Percentiles rank a stretch among this genome's conserved stretches.
Evolutionary conservation across 2,888 invertebrate genomes (phyloP).

Genomic region (Blastobasis lacticolella): DNA sequence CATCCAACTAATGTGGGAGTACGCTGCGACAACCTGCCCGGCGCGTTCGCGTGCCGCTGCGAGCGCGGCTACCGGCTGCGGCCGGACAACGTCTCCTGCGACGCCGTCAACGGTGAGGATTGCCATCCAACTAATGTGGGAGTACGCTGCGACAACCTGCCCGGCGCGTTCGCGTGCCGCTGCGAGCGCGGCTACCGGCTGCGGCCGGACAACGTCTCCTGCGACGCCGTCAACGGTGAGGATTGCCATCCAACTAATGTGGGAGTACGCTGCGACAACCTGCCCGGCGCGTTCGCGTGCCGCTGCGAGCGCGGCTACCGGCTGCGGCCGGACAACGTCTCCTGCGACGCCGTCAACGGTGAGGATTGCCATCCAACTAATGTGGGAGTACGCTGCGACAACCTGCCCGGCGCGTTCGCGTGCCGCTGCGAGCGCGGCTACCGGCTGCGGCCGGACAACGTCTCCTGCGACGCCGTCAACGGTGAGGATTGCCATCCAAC

Average conservation of each 20-base stretch:
- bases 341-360: constrained; percentile 84
- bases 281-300: constrained; percentile 80
- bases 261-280: constrained; percentile 72
- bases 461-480: constrained; percentile 80
- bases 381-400: constrained; percentile 63
- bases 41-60: constrained; percentile 83
- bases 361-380: constrained; percentile 6
- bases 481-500: no score
- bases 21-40: constrained; percentile 77
- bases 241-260: no score
- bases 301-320: constrained; percentile 82
- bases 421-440: constrained; percentile 88
- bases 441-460: constrained; percentile 56
- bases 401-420: constrained; percentile 77
- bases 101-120: constrained; percentile 79
- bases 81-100: constrained; percentile 74
- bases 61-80: constrained; percentile 77
- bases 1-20: no score
- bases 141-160: constrained; percentile 75
- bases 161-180: constrained; percentile 79
- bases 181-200: constrained; percentile 81
- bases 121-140: no score
- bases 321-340: constrained; percentile 60
- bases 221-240: constrained; percentile 81
- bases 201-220: constrained; percentile 69